Conservation (phyloP, 2,797 vertebrate genomes). For the Poecilia picta region DNA sequence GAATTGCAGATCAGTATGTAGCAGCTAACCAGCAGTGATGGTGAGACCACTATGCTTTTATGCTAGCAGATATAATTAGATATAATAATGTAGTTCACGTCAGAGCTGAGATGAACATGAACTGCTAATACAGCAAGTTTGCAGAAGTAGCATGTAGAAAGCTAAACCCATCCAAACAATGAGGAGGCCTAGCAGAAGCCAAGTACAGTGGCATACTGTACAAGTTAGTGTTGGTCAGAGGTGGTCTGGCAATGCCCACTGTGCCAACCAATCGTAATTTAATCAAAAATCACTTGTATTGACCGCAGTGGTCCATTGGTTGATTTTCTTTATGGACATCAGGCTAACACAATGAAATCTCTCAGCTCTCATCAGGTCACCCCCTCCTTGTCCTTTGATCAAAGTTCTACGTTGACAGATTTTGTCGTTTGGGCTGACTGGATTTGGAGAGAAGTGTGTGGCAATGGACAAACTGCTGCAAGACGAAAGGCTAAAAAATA, state of each 20-base stretch:
- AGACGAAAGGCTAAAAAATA: too few species aligned
- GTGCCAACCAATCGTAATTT: background rate
- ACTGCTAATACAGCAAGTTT: background rate
- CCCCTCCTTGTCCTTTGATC: too few species aligned
- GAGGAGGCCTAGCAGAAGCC: background rate
- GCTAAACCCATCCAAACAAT: background rate
- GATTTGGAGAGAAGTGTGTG: too few species aligned
- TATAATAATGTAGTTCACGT: background rate
- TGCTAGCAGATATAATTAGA: background rate
- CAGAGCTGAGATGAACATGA: background rate
- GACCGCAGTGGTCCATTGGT: background rate
- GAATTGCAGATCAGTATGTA: slow-evolving; percentile 25
- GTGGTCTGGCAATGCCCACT: background rate
- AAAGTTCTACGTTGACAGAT: too few species aligned
- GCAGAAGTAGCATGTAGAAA: background rate
- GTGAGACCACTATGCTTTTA: background rate
- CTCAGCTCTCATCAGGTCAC: background rate
- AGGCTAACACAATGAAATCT: background rate
- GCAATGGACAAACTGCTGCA: too few species aligned
- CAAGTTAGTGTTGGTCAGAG: background rate
- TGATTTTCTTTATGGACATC: background rate
- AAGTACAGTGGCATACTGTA: background rate
- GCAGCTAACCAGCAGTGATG: slow-evolving; percentile 5
- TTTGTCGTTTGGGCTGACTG: too few species aligned
- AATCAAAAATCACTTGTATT: background rate